Evolutionary conservation across 2,113 vertebrate genomes (phyloP).

Genomic region (Recurvirostra avosetta): DNA sequence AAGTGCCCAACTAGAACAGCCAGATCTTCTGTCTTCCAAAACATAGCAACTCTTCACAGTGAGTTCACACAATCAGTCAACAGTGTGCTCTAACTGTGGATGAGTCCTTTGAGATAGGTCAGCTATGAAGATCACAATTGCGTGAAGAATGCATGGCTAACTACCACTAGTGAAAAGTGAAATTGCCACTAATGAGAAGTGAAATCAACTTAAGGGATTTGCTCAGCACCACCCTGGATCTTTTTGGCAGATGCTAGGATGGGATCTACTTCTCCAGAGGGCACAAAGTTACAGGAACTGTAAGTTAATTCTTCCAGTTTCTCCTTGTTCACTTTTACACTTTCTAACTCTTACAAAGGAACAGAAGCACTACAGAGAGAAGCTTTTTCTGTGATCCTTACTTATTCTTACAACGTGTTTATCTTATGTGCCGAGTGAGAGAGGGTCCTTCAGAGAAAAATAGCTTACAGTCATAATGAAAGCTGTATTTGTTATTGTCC

Average conservation of each 20-base stretch:
- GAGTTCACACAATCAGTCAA: not conserved
- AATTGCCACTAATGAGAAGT: not conserved
- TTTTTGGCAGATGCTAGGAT: not conserved
- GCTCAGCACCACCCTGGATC: not conserved
- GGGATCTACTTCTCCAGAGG: not conserved
- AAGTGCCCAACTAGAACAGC: not conserved
- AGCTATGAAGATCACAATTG: not conserved
- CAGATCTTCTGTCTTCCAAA: not conserved
- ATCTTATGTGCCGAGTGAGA: not conserved
- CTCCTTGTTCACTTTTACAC: not conserved
- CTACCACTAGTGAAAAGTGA: not conserved
- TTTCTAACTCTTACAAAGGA: not conserved
- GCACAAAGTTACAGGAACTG: not conserved
- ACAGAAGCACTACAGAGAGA: not conserved
- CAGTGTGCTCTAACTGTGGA: not conserved
- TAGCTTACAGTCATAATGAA: not conserved
- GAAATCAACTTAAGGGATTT: not conserved
- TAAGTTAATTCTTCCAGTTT: not conserved
- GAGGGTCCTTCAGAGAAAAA: not conserved
- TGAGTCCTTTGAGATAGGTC: not conserved
- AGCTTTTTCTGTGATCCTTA: not conserved
- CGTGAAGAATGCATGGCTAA: not conserved
- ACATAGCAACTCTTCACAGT: not conserved
- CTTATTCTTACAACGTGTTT: not conserved
- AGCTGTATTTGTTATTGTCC: constrained; percentile 5